A percentile compares a stretch with the other conserved stretches of the same genome.
Conservation (phyloP, 2,113 vertebrate genomes). For the Saimiri boliviensis region DNA sequence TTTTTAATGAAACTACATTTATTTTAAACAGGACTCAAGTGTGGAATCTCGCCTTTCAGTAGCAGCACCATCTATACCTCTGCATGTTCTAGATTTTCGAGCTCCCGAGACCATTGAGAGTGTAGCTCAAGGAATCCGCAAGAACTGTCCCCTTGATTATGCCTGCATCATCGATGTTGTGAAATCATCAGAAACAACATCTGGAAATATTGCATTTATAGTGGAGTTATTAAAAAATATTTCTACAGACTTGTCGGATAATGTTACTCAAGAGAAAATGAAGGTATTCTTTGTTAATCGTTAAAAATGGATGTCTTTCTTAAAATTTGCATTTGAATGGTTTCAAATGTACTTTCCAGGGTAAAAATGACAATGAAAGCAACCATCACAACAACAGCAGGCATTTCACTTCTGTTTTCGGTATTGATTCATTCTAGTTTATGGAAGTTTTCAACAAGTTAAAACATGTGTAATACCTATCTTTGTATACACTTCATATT, state of each 20-base stretch:
- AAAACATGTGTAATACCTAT: neutral
- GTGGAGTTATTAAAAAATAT: slow-evolving; percentile 82
- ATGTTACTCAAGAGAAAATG: slow-evolving; percentile 80
- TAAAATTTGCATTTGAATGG: neutral
- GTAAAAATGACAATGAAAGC: neutral
- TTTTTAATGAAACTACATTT: neutral
- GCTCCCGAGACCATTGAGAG: neutral
- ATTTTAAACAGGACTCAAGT: slow-evolving; percentile 4
- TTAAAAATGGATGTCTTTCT: neutral
- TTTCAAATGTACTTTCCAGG: slow-evolving; percentile 3
- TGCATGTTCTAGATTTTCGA: neutral
- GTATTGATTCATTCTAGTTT: neutral
- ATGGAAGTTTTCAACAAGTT: neutral
- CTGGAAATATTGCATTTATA: slow-evolving; percentile 84
- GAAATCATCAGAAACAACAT: slow-evolving; percentile 76
- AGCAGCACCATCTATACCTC: neutral
- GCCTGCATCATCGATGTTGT: slow-evolving; percentile 79
- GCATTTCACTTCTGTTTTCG: neutral
- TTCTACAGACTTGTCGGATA: slow-evolving; percentile 70
- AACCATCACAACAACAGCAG: neutral
- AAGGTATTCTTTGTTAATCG: slow-evolving; percentile 75
- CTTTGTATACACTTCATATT: neutral
- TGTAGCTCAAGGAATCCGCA: slow-evolving; percentile 47
- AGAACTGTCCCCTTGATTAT: slow-evolving; percentile 77
- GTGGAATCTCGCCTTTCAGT: neutral